Base-by-base conservation (phyloP, 2,797 vertebrate genomes). In the Aphelocoma californica region DNA sequence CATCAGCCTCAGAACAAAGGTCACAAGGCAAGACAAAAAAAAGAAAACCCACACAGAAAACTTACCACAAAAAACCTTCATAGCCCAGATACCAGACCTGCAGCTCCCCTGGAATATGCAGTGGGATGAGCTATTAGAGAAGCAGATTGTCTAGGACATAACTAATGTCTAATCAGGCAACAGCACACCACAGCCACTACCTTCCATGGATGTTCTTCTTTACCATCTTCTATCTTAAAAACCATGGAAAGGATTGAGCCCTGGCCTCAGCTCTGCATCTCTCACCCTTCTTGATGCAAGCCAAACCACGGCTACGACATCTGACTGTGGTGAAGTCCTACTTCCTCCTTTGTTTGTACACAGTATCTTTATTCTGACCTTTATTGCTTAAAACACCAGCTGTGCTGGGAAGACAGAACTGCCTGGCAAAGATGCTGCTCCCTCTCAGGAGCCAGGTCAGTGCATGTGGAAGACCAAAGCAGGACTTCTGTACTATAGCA, bases 311-410 rank as follows among this genome's bases (percentile, higher is more conserved):
- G 40, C 83, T 88, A 57, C 6, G 12, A 75, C 19, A 14, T 77
- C 64, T 77, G 25, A 28, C 2, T 67, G 61, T 1, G 2, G 48
- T 48, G 62, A 44, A 77, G 78, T 64, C 81, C 86, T 36, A 42
- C 62, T 66, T 81, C 75, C 75, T 91, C 61, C 1, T 60, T 86
- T 58, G 36, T 82, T 82, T 91, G 45, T 47, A 72, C 48, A 92
- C 86, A 92, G 77, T 62, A 70, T 45, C n/a, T 34, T 70, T 57
- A 50, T 77, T 72, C 77, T 94, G 90, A 95, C 67, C 82, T 93
- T 97, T 97, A 97, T 97, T 97, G 97, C 97, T 97, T 96, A 92
- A 36, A 94, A 94, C 74, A 91, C 71, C 86, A 94, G 93, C 91
- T 65, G 18, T 54, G 77, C 84, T 94, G 86, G 90, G 81, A 88